Evolutionary conservation across 2,113 vertebrate genomes (phyloP).

Genomic region (Turdus rufiventris): DNA sequence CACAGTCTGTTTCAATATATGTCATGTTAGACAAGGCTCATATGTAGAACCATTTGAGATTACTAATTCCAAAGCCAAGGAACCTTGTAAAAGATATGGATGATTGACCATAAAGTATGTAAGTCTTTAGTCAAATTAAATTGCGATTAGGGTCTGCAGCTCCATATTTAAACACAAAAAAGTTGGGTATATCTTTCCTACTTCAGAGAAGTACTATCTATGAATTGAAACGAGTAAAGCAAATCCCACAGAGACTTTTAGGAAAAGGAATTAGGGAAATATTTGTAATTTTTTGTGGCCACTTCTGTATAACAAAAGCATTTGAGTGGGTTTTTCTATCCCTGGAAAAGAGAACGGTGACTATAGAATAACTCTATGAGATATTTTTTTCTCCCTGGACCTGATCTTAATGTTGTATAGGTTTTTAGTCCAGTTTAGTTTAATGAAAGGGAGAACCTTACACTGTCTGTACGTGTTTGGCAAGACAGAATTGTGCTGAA

Average conservation of each 20-base stretch:
- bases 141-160: conserved; percentile 65
- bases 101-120: conserved; percentile 78
- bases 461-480: neutral
- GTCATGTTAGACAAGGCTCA: conserved; percentile 74
- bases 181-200: conserved; percentile 60
- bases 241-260: neutral
- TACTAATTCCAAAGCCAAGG: conserved; percentile 71
- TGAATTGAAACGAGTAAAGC: neutral
- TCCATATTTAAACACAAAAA: conserved; percentile 71
- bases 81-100: conserved; percentile 74
- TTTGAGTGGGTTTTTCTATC: neutral
- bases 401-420: neutral
- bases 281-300: neutral
- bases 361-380: neutral
- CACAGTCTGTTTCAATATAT: conserved; percentile 76
- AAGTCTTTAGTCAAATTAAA: conserved; percentile 81
- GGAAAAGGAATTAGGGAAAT: neutral
- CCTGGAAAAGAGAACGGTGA: neutral
- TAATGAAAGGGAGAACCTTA: neutral
- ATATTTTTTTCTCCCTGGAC: neutral
- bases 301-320: neutral
- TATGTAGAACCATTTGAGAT: conserved; percentile 63
- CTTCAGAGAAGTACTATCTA: conserved; percentile 55
- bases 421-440: neutral
- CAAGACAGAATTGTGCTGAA: neutral